These are phyloP conservation scores for Celastrina argiolus DNA, from an alignment of 2,888 invertebrate genomes.

Conservation along the genomic window DNA sequence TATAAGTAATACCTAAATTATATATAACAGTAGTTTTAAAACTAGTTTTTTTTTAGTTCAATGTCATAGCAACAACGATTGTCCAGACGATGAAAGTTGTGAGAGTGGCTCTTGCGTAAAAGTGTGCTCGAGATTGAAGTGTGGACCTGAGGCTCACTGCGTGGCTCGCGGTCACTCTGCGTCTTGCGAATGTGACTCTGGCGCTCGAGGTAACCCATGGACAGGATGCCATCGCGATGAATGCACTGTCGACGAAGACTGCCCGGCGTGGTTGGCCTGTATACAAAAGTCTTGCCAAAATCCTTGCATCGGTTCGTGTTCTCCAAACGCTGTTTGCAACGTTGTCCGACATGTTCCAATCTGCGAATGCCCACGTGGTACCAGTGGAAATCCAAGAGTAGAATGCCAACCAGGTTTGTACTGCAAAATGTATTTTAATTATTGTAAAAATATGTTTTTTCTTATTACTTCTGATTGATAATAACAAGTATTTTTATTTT, in stretches of 20 bases:
- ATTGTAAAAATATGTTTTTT: background rate
- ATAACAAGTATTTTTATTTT: too few species aligned
- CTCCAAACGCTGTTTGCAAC: slow-evolving; percentile 85
- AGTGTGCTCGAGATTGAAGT: slow-evolving; percentile 87
- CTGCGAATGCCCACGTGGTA: slow-evolving; percentile 90
- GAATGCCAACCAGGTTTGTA: slow-evolving; percentile 79
- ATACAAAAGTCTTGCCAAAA: slow-evolving; percentile 86
- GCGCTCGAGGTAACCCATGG: slow-evolving; percentile 88
- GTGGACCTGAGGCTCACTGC: slow-evolving; percentile 88
- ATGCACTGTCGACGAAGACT: slow-evolving; percentile 86
- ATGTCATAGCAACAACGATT: slow-evolving; percentile 90
- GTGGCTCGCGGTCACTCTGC: slow-evolving; percentile 87
- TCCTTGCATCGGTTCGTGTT: slow-evolving; percentile 91
- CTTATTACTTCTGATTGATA: background rate
- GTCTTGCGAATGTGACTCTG: slow-evolving; percentile 86
- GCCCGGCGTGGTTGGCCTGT: slow-evolving; percentile 88
- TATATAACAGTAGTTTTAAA: background rate
- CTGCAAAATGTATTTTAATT: slow-evolving; percentile 11
- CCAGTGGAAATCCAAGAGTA: slow-evolving; percentile 85
- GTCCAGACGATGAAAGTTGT: slow-evolving; percentile 88
- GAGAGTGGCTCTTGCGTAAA: slow-evolving; percentile 88
- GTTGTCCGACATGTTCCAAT: slow-evolving; percentile 86
- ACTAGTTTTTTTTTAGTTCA: slow-evolving; percentile 78
- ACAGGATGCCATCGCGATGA: slow-evolving; percentile 87
- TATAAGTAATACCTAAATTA: background rate